These are phyloP conservation scores for Sclerodermus sp. DNA, from an alignment of 2,888 invertebrate genomes.

Conservation along the genomic window DNA sequence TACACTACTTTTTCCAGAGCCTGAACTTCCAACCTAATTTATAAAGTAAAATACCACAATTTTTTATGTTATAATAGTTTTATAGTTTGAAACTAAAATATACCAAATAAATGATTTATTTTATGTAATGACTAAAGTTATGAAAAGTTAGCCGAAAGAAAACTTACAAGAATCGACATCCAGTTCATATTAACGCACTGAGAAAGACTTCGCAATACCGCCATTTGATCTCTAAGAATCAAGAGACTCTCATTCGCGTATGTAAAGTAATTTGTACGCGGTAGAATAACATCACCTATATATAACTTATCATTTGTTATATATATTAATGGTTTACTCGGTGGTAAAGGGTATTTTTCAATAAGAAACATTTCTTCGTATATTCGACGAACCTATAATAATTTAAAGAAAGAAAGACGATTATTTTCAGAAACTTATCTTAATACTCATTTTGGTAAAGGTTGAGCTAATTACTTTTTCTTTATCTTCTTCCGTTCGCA, in stretches of 20 bases:
- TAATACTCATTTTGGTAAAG: neutral
- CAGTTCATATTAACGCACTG: slow-evolving; percentile 90
- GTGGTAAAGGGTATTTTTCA: slow-evolving; percentile 58
- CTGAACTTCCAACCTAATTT: slow-evolving; percentile 70
- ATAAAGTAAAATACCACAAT: slow-evolving; percentile 10
- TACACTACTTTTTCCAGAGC: slow-evolving; percentile 78
- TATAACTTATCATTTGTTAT: slow-evolving; percentile 64
- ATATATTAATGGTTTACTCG: slow-evolving; percentile 60
- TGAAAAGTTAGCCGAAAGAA: neutral
- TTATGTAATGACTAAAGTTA: neutral
- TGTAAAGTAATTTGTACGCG: slow-evolving; percentile 56
- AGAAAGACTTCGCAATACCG: slow-evolving; percentile 75
- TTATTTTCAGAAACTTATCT: slow-evolving; percentile 13
- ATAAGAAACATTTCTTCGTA: slow-evolving; percentile 59
- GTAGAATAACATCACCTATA: slow-evolving; percentile 67
- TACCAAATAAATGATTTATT: too few relatives aligned
- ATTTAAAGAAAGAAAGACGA: neutral
- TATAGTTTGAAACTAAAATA: neutral
- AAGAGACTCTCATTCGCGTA: slow-evolving; percentile 56
- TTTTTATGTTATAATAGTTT: too few relatives aligned
- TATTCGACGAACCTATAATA: slow-evolving; percentile 47
- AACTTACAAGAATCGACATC: slow-evolving; percentile 81
- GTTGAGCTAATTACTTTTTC: slow-evolving; percentile 62
- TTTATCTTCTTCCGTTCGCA: slow-evolving; percentile 80
- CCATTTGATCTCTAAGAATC: slow-evolving; percentile 64